Base-by-base conservation (phyloP, 2,797 vertebrate genomes). In the Chaunax sp. region DNA sequence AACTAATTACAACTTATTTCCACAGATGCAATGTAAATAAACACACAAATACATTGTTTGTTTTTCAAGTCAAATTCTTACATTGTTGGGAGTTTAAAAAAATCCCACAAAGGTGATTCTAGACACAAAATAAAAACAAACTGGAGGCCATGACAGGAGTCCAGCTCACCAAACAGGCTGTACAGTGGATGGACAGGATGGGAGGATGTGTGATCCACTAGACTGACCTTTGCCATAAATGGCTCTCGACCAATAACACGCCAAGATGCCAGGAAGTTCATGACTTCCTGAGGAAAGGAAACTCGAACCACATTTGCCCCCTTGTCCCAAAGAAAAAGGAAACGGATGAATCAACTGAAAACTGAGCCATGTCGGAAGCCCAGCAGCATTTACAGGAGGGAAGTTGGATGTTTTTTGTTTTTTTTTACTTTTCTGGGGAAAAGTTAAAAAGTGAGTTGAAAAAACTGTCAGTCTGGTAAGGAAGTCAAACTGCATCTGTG, bases 181-280 rank as follows among this genome's bases (percentile, higher is more conserved):
- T n/a, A n/a, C 5, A 10, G 69, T 19, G 40, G 57, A 53, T 6
- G 41, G 68, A 46, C 53, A 44, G 63, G 59, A 76, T 85, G 87
- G 85, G 87, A 87, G 85, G 85, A 90, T 77, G 77, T 78, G 62
- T 62, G 72, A 72, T 63, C 55, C 78, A 35, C 76, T 30, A n/a
- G n/a, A 51, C 18, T 45, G 80, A 90, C 77, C 85, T 84, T 50
- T 37, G 52, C 75, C 79, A 83, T 66, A 71, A 3, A 68, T 76
- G 73, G 72, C 61, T 64, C 54, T 14, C 44, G 75, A 66, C 77
- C 81, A 80, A 47, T 43, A 68, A 54, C 55, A 68, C 14, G 2
- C 54, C 55, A 69, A 58, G 78, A 77, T 80, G 81, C 43, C 71
- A 83, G 89, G 86, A 88, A 87, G 77, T 83, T 67, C 64, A 50